phyloP scores from a whole-genome alignment of 2,797 vertebrate species.

The Channa striata region DNA sequence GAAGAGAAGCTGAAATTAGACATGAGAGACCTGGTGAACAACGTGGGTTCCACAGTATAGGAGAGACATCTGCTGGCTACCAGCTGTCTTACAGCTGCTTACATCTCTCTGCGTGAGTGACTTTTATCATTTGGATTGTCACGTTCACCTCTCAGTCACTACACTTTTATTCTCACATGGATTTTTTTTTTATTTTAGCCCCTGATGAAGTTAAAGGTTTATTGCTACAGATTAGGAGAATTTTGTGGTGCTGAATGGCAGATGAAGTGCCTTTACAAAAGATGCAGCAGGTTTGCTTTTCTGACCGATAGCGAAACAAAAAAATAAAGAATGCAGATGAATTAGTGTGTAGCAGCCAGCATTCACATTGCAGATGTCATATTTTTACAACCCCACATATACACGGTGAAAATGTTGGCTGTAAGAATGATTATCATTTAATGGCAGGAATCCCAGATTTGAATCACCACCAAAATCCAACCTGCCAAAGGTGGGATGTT shows the following conservation, averaged over 20 bases:
- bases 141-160: neutral
- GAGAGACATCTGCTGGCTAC: constrained; percentile 80
- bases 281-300: constrained; percentile 11
- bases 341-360: constrained; percentile 3
- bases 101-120: too few relatives aligned
- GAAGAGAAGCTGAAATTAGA: constrained; percentile 31
- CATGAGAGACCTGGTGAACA: constrained; percentile 13
- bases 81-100: constrained; percentile 49
- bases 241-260: neutral
- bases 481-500: constrained; percentile 7
- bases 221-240: neutral
- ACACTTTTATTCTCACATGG: too few relatives aligned
- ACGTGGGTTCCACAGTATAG: constrained; percentile 47
- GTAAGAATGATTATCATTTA: constrained; percentile 14
- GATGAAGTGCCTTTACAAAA: neutral
- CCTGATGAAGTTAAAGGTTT: too few relatives aligned
- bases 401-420: constrained; percentile 2
- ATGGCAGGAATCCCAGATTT: constrained; percentile 27
- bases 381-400: constrained; percentile 13
- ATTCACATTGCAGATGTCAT: constrained; percentile 28
- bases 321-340: constrained; percentile 11
- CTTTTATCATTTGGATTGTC: neutral
- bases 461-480: constrained; percentile 9
- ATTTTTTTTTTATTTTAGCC: too few relatives aligned
- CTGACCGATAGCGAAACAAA: too few relatives aligned